Conservation (phyloP, 2,113 vertebrate genomes). For the Chascanopsetta lugubris region DNA sequence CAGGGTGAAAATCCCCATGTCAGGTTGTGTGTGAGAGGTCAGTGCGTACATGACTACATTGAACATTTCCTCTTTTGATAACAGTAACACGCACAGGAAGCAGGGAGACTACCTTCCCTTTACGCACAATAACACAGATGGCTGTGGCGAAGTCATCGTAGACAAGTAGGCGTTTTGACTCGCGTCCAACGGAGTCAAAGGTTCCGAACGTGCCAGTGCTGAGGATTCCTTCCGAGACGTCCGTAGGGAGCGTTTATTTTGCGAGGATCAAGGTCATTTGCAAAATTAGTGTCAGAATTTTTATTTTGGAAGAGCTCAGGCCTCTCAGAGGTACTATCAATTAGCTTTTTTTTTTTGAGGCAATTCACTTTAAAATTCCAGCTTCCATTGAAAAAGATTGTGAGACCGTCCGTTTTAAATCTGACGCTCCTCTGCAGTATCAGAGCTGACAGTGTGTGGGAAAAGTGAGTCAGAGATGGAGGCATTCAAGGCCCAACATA, state of each 20-base stretch:
- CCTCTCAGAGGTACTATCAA: not conserved
- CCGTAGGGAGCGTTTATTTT: not conserved
- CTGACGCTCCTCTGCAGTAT: not conserved
- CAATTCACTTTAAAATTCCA: not conserved
- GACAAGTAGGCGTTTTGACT: constrained; percentile 60
- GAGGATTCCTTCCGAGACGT: constrained; percentile 64
- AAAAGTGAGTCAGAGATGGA: not conserved
- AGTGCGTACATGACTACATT: not conserved
- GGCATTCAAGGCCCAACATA: too few species aligned
- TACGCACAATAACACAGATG: constrained; percentile 27
- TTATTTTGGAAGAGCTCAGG: not conserved
- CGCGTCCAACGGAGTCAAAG: constrained; percentile 54
- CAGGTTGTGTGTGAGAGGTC: constrained; percentile 22
- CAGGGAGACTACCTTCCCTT: constrained; percentile 8
- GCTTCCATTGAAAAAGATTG: not conserved
- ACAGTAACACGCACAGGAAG: constrained; percentile 34
- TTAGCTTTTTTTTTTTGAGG: not conserved
- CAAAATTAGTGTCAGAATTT: constrained; percentile 31
- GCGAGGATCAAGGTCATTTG: constrained; percentile 40
- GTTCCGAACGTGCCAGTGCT: not conserved
- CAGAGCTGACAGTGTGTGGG: not conserved
- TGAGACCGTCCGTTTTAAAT: not conserved
- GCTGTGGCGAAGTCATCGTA: constrained; percentile 1
- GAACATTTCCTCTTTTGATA: constrained; percentile 43
- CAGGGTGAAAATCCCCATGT: not conserved